Evolutionary conservation across 2,888 invertebrate species (phyloP).

Genomic region (Nysson spinosus): DNA sequence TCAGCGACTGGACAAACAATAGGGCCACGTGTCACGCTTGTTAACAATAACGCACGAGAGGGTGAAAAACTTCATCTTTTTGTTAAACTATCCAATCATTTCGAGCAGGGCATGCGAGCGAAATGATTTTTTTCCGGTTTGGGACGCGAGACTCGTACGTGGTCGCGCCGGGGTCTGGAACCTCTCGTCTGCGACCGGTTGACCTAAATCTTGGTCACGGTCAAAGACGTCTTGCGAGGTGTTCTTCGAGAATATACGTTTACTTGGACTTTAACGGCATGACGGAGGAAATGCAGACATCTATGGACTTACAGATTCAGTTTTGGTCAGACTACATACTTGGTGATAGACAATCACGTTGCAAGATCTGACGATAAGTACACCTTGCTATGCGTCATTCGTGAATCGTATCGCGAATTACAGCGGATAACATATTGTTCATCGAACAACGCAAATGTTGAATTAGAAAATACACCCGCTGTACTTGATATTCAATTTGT

Average conservation of each 20-base stretch:
- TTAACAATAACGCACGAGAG: slow-evolving; percentile 29
- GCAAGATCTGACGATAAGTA: slow-evolving; percentile 14
- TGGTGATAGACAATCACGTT: too few species aligned
- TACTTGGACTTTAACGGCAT: slow-evolving; percentile 26
- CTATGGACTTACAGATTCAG: slow-evolving; percentile 11
- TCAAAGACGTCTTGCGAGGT: slow-evolving; percentile 57
- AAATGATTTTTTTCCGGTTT: slow-evolving; percentile 51
- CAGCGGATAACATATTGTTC: too few species aligned
- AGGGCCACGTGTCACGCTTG: slow-evolving; percentile 39
- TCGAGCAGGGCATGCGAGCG: slow-evolving; percentile 49
- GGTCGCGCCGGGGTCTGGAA: slow-evolving; percentile 31
- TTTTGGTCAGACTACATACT: too few species aligned
- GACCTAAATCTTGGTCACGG: slow-evolving; percentile 75
- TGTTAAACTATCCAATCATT: slow-evolving; percentile 48
- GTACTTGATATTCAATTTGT: too few species aligned
- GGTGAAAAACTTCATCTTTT: slow-evolving; percentile 18
- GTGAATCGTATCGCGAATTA: too few species aligned
- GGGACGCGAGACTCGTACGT: slow-evolving; percentile 16
- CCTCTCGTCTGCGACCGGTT: slow-evolving; percentile 69
- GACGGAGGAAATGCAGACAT: slow-evolving; percentile 29
- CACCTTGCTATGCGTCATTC: slow-evolving; percentile 23
- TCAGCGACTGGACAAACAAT: slow-evolving; percentile 29
- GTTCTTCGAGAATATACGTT: slow-evolving; percentile 22
- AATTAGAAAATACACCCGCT: too few species aligned
- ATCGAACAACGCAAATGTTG: too few species aligned